Conservation (phyloP, 1,140 invertebrate species). For the Diploscapter pachys region DNA sequence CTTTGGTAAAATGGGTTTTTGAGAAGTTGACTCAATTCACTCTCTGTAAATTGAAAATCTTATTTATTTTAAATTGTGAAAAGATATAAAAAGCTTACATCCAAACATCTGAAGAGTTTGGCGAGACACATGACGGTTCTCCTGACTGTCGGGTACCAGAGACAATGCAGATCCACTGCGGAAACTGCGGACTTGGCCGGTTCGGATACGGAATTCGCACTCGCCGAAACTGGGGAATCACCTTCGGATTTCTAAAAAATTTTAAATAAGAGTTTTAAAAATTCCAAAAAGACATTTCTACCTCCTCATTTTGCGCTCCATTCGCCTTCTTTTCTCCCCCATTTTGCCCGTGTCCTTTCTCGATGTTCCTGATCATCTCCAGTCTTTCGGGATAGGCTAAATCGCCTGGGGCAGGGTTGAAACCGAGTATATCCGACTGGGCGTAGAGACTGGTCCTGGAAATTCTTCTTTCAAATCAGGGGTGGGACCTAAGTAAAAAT, state of each 20-base stretch:
- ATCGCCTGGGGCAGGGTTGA: constrained; percentile 82
- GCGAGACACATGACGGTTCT: constrained; percentile 89
- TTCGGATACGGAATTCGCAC: too few species aligned
- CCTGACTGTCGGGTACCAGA: constrained; percentile 98
- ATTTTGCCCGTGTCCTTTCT: constrained; percentile 16
- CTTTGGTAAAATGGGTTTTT: too few species aligned
- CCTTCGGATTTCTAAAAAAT: too few species aligned
- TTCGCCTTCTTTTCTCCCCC: constrained; percentile 24
- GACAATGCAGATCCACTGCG: constrained; percentile 92
- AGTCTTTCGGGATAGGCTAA: constrained; percentile 94
- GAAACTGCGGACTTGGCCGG: constrained; percentile 62
- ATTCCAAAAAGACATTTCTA: too few species aligned
- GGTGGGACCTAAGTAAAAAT: too few species aligned
- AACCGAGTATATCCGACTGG: constrained; percentile 78
- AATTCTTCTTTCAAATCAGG: too few species aligned
- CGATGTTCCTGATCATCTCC: constrained; percentile 77
- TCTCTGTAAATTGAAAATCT: too few species aligned
- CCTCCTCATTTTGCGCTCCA: neutral
- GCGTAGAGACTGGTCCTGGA: constrained; percentile 83
- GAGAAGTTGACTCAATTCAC: too few species aligned
- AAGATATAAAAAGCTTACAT: constrained; percentile 63
- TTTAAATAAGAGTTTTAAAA: too few species aligned
- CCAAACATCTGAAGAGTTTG: constrained; percentile 88
- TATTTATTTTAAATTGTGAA: too few species aligned
- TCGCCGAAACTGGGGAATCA: too few species aligned